These are phyloP conservation scores for Staurois parvus DNA, from an alignment of 2,797 vertebrate genomes.

Conservation along the genomic window DNA sequence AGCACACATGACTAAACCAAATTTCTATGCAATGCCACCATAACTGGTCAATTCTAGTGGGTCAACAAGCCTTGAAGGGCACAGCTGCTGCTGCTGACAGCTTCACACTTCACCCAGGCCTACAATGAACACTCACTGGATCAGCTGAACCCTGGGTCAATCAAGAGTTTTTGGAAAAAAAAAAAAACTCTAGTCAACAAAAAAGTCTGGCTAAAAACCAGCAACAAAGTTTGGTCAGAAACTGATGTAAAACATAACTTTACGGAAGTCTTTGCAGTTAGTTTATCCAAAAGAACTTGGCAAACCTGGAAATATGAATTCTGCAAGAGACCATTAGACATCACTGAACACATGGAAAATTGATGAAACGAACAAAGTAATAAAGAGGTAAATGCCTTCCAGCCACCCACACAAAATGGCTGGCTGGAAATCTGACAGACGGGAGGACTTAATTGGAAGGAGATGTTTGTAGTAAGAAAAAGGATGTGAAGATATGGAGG, in stretches of 20 bases:
- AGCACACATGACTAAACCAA: too few species aligned
- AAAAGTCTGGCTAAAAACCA: neutral
- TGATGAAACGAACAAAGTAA: neutral
- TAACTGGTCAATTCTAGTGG: too few species aligned
- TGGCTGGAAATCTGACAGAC: constrained; percentile 35
- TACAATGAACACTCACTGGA: too few species aligned
- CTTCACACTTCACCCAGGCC: too few species aligned
- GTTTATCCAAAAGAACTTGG: constrained; percentile 60
- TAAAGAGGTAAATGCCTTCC: constrained; percentile 12
- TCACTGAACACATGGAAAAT: constrained; percentile 23
- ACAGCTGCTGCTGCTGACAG: too few species aligned
- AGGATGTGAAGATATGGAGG: constrained; percentile 62
- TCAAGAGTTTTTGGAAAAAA: neutral
- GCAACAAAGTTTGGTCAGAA: constrained; percentile 38
- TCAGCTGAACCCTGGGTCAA: too few species aligned
- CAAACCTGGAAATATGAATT: constrained; percentile 60
- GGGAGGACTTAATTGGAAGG: neutral
- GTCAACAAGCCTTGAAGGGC: too few species aligned
- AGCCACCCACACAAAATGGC: neutral
- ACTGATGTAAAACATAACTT: constrained; percentile 9
- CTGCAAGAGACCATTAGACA: constrained; percentile 60
- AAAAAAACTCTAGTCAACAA: neutral
- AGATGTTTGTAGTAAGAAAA: constrained; percentile 25
- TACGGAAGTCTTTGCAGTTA: constrained; percentile 56
- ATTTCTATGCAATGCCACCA: too few species aligned